Conservation (phyloP, 2,113 vertebrate genomes). For the Centropus bengalensis region DNA sequence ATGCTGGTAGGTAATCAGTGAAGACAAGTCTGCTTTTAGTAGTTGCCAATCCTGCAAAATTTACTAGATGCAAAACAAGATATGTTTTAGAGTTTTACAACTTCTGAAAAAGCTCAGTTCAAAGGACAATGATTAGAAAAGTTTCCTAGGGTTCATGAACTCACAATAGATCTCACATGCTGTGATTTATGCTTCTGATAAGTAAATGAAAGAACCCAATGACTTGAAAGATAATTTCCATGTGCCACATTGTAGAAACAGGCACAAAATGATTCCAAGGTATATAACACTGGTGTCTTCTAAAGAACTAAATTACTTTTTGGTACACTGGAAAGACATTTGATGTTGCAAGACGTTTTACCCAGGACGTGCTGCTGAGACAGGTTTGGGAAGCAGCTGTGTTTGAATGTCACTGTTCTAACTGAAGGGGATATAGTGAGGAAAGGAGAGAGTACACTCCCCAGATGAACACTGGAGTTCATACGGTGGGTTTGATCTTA, state of each 20-base stretch:
- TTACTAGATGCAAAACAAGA: slow-evolving; percentile 27
- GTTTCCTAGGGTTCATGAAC: slow-evolving; percentile 53
- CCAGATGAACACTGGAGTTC: neutral
- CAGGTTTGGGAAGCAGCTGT: neutral
- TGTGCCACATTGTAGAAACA: neutral
- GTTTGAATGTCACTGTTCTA: neutral
- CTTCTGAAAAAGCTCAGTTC: slow-evolving; percentile 45
- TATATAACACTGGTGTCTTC: slow-evolving; percentile 14
- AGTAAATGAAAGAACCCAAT: neutral
- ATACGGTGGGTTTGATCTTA: neutral
- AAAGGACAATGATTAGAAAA: slow-evolving; percentile 43
- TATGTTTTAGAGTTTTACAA: slow-evolving; percentile 34
- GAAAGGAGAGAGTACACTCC: neutral
- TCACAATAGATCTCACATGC: neutral
- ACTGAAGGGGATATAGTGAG: neutral
- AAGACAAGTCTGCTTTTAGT: slow-evolving; percentile 40
- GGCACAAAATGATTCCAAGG: slow-evolving; percentile 26
- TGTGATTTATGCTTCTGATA: slow-evolving; percentile 32
- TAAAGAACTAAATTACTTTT: neutral
- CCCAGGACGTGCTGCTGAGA: neutral
- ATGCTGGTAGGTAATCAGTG: neutral
- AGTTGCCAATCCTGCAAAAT: slow-evolving; percentile 40
- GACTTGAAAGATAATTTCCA: slow-evolving; percentile 25
- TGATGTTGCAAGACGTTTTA: slow-evolving; percentile 32
- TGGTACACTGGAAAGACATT: neutral